Conservation (phyloP, 2,797 vertebrate genomes). For the Mus caroli region DNA sequence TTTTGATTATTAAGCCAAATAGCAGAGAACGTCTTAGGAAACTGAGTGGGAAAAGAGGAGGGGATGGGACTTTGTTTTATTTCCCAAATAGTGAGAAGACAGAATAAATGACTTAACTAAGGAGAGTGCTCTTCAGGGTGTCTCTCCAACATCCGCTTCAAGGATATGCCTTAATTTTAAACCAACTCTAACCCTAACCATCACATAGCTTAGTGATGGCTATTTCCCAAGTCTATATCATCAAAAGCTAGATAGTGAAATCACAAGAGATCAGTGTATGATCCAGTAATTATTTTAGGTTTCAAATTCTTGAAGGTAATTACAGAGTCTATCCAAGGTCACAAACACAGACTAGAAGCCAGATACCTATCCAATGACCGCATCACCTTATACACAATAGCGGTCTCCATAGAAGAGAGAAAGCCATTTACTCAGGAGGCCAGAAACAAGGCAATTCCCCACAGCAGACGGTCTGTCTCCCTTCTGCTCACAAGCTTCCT, state of each 20-base stretch:
- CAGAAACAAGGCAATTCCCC: slow-evolving; percentile 9
- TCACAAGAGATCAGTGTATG: not conserved
- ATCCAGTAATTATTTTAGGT: slow-evolving; percentile 43
- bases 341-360: slow-evolving; percentile 45
- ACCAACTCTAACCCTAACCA: not conserved
- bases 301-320: slow-evolving; percentile 59
- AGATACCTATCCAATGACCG: slow-evolving; percentile 5
- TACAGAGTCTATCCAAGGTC: not conserved
- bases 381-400: not conserved
- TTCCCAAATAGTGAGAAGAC: slow-evolving; percentile 49
- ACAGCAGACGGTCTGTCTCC: not conserved
- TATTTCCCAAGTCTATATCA: not conserved
- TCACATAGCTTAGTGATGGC: not conserved
- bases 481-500: slow-evolving; percentile 19
- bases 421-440: not conserved
- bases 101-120: not conserved
- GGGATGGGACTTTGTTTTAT: not conserved
- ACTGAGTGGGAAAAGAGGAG: not conserved
- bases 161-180: not conserved
- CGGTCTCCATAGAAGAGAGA: not conserved
- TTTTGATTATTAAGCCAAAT: slow-evolving; percentile 19
- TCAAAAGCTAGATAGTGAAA: not conserved
- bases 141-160: not conserved
- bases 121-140: not conserved
- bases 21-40: slow-evolving; percentile 40